Percentiles rank a stretch among this genome's conserved stretches.
These are phyloP conservation scores for Saccopteryx bilineata DNA, from an alignment of 2,113 vertebrate species.

Conservation along the genomic window DNA sequence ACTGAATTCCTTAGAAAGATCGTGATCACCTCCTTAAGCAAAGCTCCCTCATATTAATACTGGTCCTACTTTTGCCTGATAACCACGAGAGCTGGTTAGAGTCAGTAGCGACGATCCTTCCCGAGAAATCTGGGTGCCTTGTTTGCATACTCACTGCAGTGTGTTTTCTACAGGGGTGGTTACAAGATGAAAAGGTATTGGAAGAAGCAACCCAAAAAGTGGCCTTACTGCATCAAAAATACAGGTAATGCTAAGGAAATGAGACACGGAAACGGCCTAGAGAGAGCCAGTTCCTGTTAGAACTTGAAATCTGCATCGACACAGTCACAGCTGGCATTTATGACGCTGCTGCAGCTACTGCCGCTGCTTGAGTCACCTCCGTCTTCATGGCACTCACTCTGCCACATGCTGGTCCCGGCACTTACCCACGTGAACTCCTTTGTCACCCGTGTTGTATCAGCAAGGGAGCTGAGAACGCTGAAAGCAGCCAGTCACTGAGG, in stretches of 20 bases:
- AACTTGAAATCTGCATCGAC: accelerated
- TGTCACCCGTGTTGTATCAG: background rate
- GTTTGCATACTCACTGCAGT: background rate
- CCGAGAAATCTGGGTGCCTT: background rate
- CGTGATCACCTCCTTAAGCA: background rate
- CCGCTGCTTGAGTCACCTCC: accelerated
- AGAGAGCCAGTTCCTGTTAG: background rate
- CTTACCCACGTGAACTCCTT: no score
- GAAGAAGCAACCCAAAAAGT: slow-evolving; percentile 99
- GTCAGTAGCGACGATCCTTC: background rate
- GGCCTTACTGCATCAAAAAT: slow-evolving; percentile 96
- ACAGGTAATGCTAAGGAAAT: slow-evolving; percentile 89
- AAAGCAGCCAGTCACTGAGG: background rate
- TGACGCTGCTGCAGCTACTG: accelerated
- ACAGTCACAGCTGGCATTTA: background rate
- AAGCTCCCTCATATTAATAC: background rate
- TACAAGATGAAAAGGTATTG: slow-evolving; percentile 97
- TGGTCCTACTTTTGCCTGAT: background rate
- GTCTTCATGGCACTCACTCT: accelerated
- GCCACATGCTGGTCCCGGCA: background rate
- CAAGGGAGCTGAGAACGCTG: background rate
- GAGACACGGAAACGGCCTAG: accelerated
- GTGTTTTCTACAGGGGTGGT: slow-evolving; percentile 92
- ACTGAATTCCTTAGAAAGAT: background rate
- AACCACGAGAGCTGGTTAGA: background rate